Evolutionary conservation across 1,140 invertebrate genomes (phyloP).

Genomic region (Akabosia matsudoensis): DNA sequence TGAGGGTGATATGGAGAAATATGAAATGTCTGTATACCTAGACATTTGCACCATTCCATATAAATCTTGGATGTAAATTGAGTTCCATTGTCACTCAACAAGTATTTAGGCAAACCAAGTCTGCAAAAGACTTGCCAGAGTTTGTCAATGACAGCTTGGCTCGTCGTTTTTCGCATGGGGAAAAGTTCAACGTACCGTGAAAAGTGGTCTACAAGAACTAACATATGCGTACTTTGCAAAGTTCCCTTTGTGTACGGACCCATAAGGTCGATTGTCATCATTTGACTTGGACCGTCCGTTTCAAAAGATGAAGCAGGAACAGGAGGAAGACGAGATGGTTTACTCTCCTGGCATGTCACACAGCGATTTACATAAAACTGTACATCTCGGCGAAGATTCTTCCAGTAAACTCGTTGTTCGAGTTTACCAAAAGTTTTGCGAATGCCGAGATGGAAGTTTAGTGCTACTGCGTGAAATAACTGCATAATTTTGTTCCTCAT

Average conservation of each 20-base stretch:
- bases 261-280: conserved; percentile 36
- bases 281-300: background rate
- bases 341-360: conserved; percentile 10
- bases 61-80: conserved; percentile 43
- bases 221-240: conserved; percentile 30
- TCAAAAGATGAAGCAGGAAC: background rate
- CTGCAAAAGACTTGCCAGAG: conserved; percentile 41
- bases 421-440: conserved; percentile 12
- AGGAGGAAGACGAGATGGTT: background rate
- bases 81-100: conserved; percentile 47
- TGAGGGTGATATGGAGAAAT: conserved; percentile 51
- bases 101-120: conserved; percentile 44
- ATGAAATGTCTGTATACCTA: conserved; percentile 18
- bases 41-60: conserved; percentile 19
- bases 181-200: conserved; percentile 43
- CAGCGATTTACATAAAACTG: conserved; percentile 9
- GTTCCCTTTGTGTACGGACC: conserved; percentile 40
- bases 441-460: background rate
- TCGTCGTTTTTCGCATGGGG: conserved; percentile 33
- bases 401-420: conserved; percentile 8
- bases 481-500: background rate
- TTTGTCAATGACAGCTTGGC: conserved; percentile 37
- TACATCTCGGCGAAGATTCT: conserved; percentile 16
- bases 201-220: conserved; percentile 42
- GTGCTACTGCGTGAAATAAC: background rate